phyloP scores from a whole-genome alignment of 2,797 vertebrate species.

The Karalla daura region DNA sequence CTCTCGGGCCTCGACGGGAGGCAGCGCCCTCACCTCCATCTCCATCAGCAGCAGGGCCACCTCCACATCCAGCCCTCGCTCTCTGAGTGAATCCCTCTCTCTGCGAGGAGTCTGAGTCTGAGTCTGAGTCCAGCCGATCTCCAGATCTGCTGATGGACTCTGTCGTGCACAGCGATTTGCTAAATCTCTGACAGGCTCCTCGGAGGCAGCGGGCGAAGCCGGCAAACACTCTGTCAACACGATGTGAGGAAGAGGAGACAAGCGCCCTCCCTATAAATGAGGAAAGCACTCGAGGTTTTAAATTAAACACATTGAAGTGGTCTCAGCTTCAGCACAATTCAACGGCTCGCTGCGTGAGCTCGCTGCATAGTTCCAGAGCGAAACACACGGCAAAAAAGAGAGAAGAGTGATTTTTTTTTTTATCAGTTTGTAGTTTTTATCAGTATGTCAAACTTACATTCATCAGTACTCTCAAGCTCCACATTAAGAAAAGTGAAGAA shows the following conservation, averaged over 20 bases:
- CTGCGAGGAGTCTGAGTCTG: conserved; percentile 1
- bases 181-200: conserved; percentile 68
- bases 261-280: conserved; percentile 75
- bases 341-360: conserved; percentile 1
- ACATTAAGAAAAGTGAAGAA: neutral
- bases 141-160: conserved; percentile 25
- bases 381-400: neutral
- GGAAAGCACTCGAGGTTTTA: conserved; percentile 58
- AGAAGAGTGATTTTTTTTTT: neutral
- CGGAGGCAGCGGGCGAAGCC: conserved; percentile 71
- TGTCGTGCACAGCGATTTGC: conserved; percentile 24
- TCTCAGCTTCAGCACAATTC: neutral
- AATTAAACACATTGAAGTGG: conserved; percentile 39
- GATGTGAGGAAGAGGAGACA: conserved; percentile 83
- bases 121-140: neutral
- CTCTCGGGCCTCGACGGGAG: conserved; percentile 43
- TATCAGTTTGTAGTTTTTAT: neutral
- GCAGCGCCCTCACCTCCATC: conserved; percentile 46
- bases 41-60: conserved; percentile 58
- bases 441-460: neutral
- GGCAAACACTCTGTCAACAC: conserved; percentile 87
- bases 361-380: conserved; percentile 3
- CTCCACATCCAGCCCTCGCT: conserved; percentile 15
- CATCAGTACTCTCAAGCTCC: neutral
- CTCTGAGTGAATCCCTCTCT: conserved; percentile 11